Evolutionary conservation across 2,888 invertebrate species (phyloP), one percentile per base, ranked within the genome.

Genomic region (Linnaemya vulpina): DNA sequence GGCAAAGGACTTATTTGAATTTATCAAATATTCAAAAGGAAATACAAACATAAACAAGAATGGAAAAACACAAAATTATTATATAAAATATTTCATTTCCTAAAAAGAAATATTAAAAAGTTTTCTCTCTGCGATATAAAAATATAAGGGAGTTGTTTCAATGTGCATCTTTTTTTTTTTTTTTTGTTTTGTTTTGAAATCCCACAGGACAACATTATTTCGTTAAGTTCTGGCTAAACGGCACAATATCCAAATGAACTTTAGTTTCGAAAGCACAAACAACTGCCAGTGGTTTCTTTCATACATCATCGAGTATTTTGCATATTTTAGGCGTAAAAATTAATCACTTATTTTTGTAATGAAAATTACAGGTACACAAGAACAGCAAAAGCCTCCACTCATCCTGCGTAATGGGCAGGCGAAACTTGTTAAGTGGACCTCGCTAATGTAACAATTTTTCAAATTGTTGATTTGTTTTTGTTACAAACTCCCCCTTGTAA

Each of bases 281-380:
- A 84, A 84, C n/a, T 40, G 46, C 81, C 49, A 17, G 77, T 74
- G 73, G 30, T 74, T 49, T 49, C 3, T 65, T 76, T 68, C 76
- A 88, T 90, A 90, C 91, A 90, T 90, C 90, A 90, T 90, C 91
- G 89, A 89, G 87, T 90, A 91, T 91, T 85, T 91, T 91, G 87
- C 91, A 91, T 91, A 90, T 91, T 91, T 89, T 86, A 89, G 88
- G 89, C 91, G 90, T 91, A 90, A 91, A 91, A 91, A 91, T 91
- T 91, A 91, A 91, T 91, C 91, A 91, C 91, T 91, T 91, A 91
- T 91, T 91, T 91, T 90, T 65, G 46, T 90, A 90, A 91, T 91
- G 76, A 58, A 58, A 22, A 58, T 46, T 79, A 25, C 70, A 74
- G 70, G 75, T 65, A 77, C 53, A 49, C 38, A 51, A 65, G 70